Percentiles rank a stretch among this genome's conserved stretches.
phyloP scores from a whole-genome alignment of 2,113 vertebrate genomes.

The Cavia aperea region DNA sequence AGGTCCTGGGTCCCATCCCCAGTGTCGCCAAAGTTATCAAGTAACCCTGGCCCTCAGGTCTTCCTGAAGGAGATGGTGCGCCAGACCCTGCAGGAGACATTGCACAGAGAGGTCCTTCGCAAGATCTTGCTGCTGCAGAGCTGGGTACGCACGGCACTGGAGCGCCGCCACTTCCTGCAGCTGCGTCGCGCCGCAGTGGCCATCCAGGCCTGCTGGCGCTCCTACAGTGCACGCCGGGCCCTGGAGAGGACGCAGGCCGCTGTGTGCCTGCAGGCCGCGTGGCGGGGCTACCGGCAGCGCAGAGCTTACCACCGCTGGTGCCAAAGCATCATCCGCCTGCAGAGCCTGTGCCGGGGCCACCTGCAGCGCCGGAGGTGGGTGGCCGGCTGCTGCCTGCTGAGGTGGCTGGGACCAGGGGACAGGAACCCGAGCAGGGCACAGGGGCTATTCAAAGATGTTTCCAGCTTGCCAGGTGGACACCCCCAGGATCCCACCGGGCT shows the following conservation, averaged over 20 bases:
- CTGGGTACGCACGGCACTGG: constrained; percentile 86
- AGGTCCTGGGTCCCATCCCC: background rate
- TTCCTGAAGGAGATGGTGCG: constrained; percentile 93
- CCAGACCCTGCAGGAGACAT: constrained; percentile 88
- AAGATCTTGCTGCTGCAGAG: constrained; percentile 94
- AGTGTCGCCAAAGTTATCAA: background rate
- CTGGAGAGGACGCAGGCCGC: constrained; percentile 75
- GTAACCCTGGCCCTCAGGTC: constrained; percentile 78
- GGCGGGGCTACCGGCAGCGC: constrained; percentile 81
- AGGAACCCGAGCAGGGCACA: background rate
- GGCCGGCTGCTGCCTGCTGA: too few relatives aligned
- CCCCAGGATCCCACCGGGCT: background rate
- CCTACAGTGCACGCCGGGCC: constrained; percentile 61
- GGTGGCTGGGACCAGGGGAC: too few relatives aligned
- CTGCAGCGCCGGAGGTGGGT: constrained; percentile 86
- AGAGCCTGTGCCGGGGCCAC: constrained; percentile 86
- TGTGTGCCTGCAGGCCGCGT: constrained; percentile 81
- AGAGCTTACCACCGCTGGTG: constrained; percentile 68
- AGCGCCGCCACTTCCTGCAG: constrained; percentile 84
- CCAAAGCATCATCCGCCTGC: constrained; percentile 78
- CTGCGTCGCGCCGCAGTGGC: constrained; percentile 79
- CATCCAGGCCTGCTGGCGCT: constrained; percentile 88
- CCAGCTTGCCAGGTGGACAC: background rate
- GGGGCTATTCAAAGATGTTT: background rate
- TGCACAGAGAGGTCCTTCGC: constrained; percentile 92